Base-by-base conservation (phyloP, 2,113 vertebrate genomes). In the Emydocephalus ijimae region DNA sequence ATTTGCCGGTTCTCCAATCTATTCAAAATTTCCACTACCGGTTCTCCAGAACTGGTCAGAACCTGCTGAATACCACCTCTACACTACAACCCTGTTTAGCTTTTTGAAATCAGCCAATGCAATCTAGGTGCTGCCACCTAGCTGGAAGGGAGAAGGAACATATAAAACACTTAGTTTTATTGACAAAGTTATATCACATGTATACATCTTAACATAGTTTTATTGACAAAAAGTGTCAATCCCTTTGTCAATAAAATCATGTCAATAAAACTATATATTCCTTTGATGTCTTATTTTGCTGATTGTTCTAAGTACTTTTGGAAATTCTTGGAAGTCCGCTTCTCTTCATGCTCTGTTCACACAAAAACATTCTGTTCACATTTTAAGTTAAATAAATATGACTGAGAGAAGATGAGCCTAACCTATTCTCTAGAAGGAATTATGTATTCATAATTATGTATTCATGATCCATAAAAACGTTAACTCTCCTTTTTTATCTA, bases 281-380 rank as follows among this genome's bases (percentile, higher is more conserved):
- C 29, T 69, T n/a, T 69, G 12, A 4, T 69, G 4, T 69, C 29
- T 69, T 69, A 4, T 69, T 69, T 69, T n/a, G 64, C 29, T 96
- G 95, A 93, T 95, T 95, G 92, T 50, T 93, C 94, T 92, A 94
- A 90, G 91, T 87, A 94, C 85, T 93, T 85, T 96, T 93, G 10
- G 0, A 24, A 96, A 43, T 92, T 93, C 94, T 94, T 93, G 87
- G 94, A 89, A 96, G 94, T 43, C 90, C 39, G 92, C 95, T 88
- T 94, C 69, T 23, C 21, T 26, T 93, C 89, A 39, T 92, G 96
- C 94, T 92, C 48, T 50, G 48, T 95, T 57, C 29, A 10, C 48
- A 50, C 48, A n/a, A 54, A 88, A 39, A 55, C 9, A 39, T 34
- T 34, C 15, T 88, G 55, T 39, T 89, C 21, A 24, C 18, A 20